phyloP scores from a whole-genome alignment of 2,797 vertebrate species.

The Hybognathus amarus region DNA sequence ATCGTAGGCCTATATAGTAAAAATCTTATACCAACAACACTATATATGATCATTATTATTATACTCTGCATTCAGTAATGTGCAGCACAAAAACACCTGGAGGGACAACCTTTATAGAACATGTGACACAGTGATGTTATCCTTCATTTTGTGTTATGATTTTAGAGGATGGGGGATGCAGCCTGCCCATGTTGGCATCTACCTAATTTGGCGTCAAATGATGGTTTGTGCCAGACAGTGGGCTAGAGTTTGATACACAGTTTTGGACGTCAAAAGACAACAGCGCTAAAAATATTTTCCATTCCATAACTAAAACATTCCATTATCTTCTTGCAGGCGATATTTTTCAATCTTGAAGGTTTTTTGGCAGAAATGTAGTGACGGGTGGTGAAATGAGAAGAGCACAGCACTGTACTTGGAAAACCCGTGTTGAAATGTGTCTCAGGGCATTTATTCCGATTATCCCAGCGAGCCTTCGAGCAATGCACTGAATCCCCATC shows the following conservation, averaged over 20 bases:
- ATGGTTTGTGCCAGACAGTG: too few species aligned
- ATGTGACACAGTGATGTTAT: neutral
- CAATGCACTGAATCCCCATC: conserved; percentile 24
- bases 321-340: neutral
- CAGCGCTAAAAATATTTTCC: neutral
- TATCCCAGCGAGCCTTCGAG: conserved; percentile 5
- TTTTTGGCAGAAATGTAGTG: conserved; percentile 21
- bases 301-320: neutral
- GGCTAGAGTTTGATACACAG: neutral
- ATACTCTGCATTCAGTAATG: neutral
- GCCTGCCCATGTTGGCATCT: neutral
- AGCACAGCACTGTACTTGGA: neutral
- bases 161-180: neutral
- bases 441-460: conserved; percentile 25
- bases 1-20: neutral
- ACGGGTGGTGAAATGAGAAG: conserved; percentile 5
- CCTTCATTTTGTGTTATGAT: neutral
- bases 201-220: neutral
- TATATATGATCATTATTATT: neutral
- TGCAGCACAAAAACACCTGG: neutral
- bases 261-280: neutral
- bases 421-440: conserved; percentile 13
- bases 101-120: neutral
- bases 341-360: neutral
- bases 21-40: neutral